phyloP scores from a whole-genome alignment of 2,797 vertebrate genomes.

The Pelochelys cantorii region DNA sequence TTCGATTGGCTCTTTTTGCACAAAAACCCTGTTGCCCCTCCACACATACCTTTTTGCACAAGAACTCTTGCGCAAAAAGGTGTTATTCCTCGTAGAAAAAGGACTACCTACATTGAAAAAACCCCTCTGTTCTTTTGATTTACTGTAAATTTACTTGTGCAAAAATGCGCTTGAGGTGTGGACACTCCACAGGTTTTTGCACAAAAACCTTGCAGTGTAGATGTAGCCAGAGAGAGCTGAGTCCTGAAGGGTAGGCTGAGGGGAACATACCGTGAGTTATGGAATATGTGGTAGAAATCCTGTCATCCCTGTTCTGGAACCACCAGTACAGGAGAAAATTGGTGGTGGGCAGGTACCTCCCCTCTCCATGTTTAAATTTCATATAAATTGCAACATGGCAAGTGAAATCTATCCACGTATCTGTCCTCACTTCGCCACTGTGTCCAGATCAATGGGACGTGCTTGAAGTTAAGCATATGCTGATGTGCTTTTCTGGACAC shows the following conservation, averaged over 20 bases:
- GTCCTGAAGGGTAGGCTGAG: not conserved
- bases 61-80: no score
- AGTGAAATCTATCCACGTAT: not conserved
- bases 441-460: not conserved
- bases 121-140: no score
- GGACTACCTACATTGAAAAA: no score
- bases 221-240: not conserved
- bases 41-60: no score
- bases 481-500: not conserved
- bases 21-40: no score
- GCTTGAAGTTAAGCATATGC: slow-evolving; percentile 8
- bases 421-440: not conserved
- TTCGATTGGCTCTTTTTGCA: no score
- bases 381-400: not conserved
- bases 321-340: not conserved
- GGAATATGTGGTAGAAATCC: not conserved
- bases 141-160: no score
- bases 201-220: no score
- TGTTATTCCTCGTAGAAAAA: no score
- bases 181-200: no score
- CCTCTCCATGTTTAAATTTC: not conserved
- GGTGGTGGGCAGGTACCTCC: not conserved
- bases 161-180: no score
- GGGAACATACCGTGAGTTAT: not conserved
- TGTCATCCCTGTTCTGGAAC: not conserved